Evolutionary conservation across 2,888 invertebrate genomes (phyloP).

Genomic region (Sicus ferrugineus): DNA sequence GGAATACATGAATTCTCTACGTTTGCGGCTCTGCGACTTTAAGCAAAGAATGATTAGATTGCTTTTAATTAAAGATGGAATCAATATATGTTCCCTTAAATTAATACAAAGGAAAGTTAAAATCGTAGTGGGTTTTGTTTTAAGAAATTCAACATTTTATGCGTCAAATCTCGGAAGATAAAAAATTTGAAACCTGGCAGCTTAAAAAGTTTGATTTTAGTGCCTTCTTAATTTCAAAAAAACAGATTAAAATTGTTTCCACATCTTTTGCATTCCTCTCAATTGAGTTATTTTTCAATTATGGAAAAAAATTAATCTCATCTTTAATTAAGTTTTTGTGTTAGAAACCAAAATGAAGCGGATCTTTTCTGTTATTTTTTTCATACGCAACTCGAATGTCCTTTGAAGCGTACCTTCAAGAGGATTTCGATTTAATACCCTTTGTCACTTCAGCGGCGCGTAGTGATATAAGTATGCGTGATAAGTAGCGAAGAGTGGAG

Average conservation of each 20-base stretch:
- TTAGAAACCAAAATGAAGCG: conserved; percentile 47
- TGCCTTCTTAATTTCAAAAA: no score
- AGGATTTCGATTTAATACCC: conserved; percentile 56
- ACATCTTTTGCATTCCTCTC: no score
- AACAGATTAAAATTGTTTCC: no score
- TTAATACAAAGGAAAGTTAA: no score
- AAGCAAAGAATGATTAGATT: no score
- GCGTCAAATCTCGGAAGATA: no score
- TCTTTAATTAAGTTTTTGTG: conserved; percentile 25
- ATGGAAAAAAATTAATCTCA: conserved; percentile 37
- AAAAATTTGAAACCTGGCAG: no score
- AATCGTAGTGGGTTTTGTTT: no score
- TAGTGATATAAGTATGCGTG: conserved; percentile 25
- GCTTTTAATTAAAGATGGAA: no score
- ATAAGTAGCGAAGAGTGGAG: background rate
- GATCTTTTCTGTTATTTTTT: conserved; percentile 43
- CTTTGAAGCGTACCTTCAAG: conserved; percentile 51
- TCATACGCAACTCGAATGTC: conserved; percentile 17
- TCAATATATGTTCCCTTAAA: no score
- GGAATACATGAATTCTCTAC: conserved; percentile 45
- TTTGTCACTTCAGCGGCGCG: conserved; percentile 47
- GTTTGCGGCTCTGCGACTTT: conserved; percentile 47
- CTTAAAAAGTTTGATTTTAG: no score
- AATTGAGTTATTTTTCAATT: conserved; percentile 33
- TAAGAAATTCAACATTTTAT: no score